A percentile compares a stretch with the other conserved stretches of the same genome.
These are phyloP conservation scores for Biston betularia DNA, from an alignment of 2,888 invertebrate species.

Conservation along the genomic window DNA sequence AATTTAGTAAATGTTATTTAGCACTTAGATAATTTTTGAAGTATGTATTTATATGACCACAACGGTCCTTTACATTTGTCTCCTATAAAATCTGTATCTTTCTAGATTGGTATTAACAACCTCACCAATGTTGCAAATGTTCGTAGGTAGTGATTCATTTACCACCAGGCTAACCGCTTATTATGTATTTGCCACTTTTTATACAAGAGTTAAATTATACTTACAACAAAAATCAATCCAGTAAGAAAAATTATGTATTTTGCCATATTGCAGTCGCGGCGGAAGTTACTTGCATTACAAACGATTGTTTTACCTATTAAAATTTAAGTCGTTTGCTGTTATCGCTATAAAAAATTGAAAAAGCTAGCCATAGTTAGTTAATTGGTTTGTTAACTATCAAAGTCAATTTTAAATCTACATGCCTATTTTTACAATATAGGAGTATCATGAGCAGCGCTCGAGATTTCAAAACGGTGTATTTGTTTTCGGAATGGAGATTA, in stretches of 20 bases:
- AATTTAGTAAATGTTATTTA: neutral
- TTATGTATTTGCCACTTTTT: no score
- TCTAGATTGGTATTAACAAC: no score
- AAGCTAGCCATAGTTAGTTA: neutral
- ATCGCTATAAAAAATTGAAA: neutral
- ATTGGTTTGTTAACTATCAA: neutral
- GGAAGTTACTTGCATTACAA: neutral
- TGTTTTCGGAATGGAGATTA: neutral
- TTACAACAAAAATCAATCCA: slow-evolving; percentile 32
- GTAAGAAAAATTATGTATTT: slow-evolving; percentile 19
- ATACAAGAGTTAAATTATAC: neutral
- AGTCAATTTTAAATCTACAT: no score
- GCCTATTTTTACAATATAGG: no score
- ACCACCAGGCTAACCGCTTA: no score
- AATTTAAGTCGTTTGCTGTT: slow-evolving; percentile 2
- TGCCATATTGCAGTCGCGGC: slow-evolving; percentile 14
- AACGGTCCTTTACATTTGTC: no score
- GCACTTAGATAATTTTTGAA: neutral
- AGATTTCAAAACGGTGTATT: no score
- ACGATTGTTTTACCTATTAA: neutral
- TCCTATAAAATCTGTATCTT: no score
- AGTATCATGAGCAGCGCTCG: no score
- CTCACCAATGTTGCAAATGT: no score
- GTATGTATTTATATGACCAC: no score
- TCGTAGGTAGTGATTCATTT: no score